Evolutionary conservation across 2,113 vertebrate genomes (phyloP).

Genomic region (Ciconia stormi): DNA sequence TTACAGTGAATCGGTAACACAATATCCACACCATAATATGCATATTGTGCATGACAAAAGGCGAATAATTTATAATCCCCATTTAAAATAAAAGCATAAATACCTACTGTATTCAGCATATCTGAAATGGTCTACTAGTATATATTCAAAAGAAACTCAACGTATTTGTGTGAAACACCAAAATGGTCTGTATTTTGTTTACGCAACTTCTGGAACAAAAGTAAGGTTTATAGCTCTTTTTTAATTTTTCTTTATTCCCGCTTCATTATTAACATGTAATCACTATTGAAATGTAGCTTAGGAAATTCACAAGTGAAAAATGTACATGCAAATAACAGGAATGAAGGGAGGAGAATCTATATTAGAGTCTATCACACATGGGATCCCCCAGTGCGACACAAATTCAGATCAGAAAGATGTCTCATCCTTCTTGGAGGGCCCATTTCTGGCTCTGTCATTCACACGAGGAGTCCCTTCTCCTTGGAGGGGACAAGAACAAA

Average conservation of each 20-base stretch:
- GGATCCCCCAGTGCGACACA: background rate
- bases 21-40: constrained; percentile 59
- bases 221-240: background rate
- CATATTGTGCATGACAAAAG: constrained; percentile 58
- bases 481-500: background rate
- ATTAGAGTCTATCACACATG: background rate
- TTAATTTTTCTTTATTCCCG: background rate
- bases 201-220: background rate
- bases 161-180: constrained; percentile 1
- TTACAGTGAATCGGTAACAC: constrained; percentile 68
- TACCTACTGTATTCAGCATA: constrained; percentile 63
- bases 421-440: background rate
- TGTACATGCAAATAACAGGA: background rate
- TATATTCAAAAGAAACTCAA: constrained; percentile 27
- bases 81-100: constrained; percentile 67
- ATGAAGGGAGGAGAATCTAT: background rate
- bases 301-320: background rate
- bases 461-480: background rate
- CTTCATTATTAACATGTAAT: constrained; percentile 4
- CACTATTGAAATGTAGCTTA: constrained; percentile 11
- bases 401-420: background rate
- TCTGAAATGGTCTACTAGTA: background rate
- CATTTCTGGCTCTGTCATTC: background rate
- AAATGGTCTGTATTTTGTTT: background rate
- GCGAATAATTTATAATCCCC: constrained; percentile 67